A percentile compares a stretch with the other conserved stretches of the same genome.
Conservation (phyloP, 2,113 vertebrate genomes). For the Centropristis striata region DNA sequence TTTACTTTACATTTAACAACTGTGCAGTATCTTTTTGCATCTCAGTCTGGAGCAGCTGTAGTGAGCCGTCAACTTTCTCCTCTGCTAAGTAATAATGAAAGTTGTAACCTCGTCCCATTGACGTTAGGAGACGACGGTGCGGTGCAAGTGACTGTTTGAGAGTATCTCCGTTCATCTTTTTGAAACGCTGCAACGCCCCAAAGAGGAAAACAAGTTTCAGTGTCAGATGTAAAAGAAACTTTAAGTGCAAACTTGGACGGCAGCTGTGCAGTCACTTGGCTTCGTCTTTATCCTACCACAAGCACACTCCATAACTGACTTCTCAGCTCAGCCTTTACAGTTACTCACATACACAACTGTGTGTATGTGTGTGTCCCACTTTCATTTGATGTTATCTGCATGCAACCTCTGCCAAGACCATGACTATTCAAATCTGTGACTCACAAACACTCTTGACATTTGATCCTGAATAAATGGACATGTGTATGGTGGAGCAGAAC, state of each 20-base stretch:
- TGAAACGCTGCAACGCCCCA: slow-evolving; percentile 24
- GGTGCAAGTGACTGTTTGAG: slow-evolving; percentile 56
- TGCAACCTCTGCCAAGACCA: slow-evolving; percentile 51
- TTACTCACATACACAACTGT: slow-evolving; percentile 25
- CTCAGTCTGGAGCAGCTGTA: slow-evolving; percentile 13
- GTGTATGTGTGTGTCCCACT: slow-evolving; percentile 6
- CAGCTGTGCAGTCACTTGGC: slow-evolving; percentile 18
- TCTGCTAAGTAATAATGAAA: slow-evolving; percentile 55
- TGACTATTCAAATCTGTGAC: slow-evolving; percentile 40
- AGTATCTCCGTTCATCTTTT: slow-evolving; percentile 52
- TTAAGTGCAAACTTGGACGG: slow-evolving; percentile 4
- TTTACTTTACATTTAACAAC: background rate
- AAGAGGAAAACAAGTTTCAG: slow-evolving; percentile 27
- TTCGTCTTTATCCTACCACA: slow-evolving; percentile 27
- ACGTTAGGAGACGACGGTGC: slow-evolving; percentile 41
- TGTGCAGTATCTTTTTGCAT: background rate
- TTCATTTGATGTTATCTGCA: slow-evolving; percentile 59
- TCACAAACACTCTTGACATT: slow-evolving; percentile 54
- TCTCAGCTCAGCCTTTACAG: slow-evolving; percentile 29
- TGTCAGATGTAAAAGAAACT: slow-evolving; percentile 34
- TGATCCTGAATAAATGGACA: slow-evolving; percentile 37
- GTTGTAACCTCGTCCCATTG: slow-evolving; percentile 50
- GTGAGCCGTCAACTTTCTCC: slow-evolving; percentile 55
- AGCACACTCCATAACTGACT: slow-evolving; percentile 36
- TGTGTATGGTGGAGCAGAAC: background rate